Conservation (phyloP, 2,113 vertebrate genomes). For the Zootoca vivipara region DNA sequence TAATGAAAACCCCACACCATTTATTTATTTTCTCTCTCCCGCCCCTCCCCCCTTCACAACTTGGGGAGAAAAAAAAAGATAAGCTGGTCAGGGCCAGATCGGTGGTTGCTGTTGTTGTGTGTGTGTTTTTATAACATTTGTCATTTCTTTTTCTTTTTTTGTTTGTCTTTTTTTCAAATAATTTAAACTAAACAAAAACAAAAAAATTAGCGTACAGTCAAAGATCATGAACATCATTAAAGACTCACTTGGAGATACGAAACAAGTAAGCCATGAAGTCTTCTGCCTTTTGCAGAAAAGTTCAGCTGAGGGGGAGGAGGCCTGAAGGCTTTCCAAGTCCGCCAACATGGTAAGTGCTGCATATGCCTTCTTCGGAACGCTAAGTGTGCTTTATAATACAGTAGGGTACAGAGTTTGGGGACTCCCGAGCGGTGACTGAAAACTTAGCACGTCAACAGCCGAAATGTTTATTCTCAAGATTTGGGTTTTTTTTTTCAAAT, state of each 20-base stretch:
- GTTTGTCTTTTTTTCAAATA: slow-evolving; percentile 51
- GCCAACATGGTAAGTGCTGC: slow-evolving; percentile 66
- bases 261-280: slow-evolving; percentile 89
- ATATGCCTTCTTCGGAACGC: slow-evolving; percentile 66
- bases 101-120: slow-evolving; percentile 39
- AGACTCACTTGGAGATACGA: slow-evolving; percentile 94
- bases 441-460: slow-evolving; percentile 68
- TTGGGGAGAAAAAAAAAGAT: slow-evolving; percentile 58
- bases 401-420: slow-evolving; percentile 84
- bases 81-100: slow-evolving; percentile 75
- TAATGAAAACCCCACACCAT: slow-evolving; percentile 70
- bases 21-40: slow-evolving; percentile 74
- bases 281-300: slow-evolving; percentile 85
- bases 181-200: slow-evolving; percentile 65
- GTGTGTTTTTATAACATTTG: slow-evolving; percentile 44
- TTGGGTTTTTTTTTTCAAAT: slow-evolving; percentile 54
- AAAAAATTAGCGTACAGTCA: slow-evolving; percentile 75
- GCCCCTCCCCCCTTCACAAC: slow-evolving; percentile 76
- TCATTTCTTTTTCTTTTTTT: slow-evolving; percentile 43
- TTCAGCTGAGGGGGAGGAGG: slow-evolving; percentile 85
- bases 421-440: slow-evolving; percentile 78
- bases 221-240: slow-evolving; percentile 78
- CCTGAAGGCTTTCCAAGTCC: slow-evolving; percentile 82
- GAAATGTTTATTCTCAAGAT: slow-evolving; percentile 74
- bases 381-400: slow-evolving; percentile 97